Conservation (phyloP, 1,140 invertebrate species). For the Dendroctonus valens region DNA sequence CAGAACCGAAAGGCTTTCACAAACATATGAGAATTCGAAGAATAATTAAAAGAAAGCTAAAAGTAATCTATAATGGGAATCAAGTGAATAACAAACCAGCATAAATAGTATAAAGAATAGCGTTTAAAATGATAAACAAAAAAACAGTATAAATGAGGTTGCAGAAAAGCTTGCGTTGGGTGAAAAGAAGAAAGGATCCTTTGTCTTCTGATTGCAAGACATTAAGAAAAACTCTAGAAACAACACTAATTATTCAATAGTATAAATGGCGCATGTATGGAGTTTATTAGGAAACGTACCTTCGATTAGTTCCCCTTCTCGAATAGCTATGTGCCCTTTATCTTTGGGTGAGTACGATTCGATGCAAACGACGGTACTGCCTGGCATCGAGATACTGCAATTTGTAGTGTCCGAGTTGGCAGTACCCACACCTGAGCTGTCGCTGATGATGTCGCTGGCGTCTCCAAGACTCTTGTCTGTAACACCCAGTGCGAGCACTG, state of each 20-base stretch:
- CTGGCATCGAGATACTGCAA: slow-evolving; percentile 71
- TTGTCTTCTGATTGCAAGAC: too few species aligned
- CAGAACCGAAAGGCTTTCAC: too few species aligned
- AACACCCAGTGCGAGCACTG: slow-evolving; percentile 53
- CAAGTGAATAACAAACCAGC: too few species aligned
- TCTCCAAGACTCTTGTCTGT: slow-evolving; percentile 85
- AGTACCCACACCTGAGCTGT: slow-evolving; percentile 86
- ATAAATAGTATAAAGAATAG: background rate
- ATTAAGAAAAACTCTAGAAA: too few species aligned
- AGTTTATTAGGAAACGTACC: slow-evolving; percentile 56
- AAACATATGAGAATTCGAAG: too few species aligned
- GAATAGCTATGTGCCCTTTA: slow-evolving; percentile 75
- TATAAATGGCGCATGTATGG: background rate
- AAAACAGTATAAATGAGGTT: background rate
- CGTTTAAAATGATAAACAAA: background rate
- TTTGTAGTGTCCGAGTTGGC: slow-evolving; percentile 82
- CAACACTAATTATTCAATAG: too few species aligned
- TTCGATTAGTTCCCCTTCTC: slow-evolving; percentile 88
- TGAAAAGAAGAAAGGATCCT: too few species aligned
- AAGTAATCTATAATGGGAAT: too few species aligned
- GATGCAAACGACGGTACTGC: slow-evolving; percentile 83
- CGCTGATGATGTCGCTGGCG: slow-evolving; percentile 84
- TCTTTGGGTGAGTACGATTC: slow-evolving; percentile 73
- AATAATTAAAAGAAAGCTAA: too few species aligned
- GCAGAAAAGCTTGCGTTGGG: background rate